Conservation (phyloP, 2,888 invertebrate genomes). For the Athrips mouffetella region DNA sequence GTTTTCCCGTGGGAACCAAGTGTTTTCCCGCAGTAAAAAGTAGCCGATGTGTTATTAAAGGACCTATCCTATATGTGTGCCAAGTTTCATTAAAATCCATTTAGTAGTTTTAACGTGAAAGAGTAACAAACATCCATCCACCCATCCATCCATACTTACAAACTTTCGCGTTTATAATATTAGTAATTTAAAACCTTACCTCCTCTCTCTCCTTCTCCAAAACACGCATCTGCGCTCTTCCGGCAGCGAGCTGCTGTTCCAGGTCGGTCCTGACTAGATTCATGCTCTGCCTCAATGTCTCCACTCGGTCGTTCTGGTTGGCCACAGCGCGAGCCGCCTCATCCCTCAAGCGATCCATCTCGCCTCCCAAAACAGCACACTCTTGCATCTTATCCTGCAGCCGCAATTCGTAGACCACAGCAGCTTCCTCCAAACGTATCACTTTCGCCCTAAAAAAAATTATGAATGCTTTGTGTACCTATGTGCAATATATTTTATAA, state of each 20-base stretch:
- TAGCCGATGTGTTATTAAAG: too few species aligned
- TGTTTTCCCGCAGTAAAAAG: too few species aligned
- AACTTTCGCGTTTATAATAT: too few species aligned
- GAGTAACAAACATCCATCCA: too few species aligned
- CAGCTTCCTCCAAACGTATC: slow-evolving; percentile 77
- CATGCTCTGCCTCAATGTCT: slow-evolving; percentile 80
- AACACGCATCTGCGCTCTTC: slow-evolving; percentile 80
- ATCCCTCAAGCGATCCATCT: slow-evolving; percentile 81
- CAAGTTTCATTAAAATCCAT: too few species aligned
- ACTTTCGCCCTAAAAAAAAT: slow-evolving; percentile 60
- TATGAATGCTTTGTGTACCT: too few species aligned
- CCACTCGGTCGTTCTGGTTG: slow-evolving; percentile 82
- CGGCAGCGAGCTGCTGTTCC: slow-evolving; percentile 81
- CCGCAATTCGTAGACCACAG: slow-evolving; percentile 78
- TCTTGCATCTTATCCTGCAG: slow-evolving; percentile 84
- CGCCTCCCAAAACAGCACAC: slow-evolving; percentile 80
- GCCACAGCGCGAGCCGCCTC: slow-evolving; percentile 83
- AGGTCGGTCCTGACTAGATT: slow-evolving; percentile 82
- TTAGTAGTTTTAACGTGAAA: too few species aligned
- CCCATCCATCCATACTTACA: too few species aligned
- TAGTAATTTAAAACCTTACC: slow-evolving; percentile 36
- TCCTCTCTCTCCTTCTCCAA: slow-evolving; percentile 84
- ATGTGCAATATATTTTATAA: too few species aligned
- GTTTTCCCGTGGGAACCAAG: too few species aligned
- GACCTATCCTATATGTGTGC: too few species aligned